These are phyloP conservation scores for Phylloscopus trochilus DNA, from an alignment of 2,113 vertebrate species.

Conservation along the genomic window DNA sequence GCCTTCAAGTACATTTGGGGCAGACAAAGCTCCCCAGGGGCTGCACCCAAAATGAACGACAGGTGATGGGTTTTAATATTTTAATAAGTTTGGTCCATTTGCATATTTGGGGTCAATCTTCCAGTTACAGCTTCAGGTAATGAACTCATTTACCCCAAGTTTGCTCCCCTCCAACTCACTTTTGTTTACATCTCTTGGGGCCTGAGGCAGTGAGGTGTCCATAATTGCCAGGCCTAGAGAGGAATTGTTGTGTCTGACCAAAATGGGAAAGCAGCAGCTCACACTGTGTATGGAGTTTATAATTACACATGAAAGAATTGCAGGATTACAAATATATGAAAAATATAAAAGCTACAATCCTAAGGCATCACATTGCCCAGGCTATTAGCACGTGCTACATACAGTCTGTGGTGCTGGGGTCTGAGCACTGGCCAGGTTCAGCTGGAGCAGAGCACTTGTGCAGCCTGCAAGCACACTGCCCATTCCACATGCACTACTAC, in stretches of 20 bases:
- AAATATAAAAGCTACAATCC: neutral
- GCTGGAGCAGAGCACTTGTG: neutral
- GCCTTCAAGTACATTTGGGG: neutral
- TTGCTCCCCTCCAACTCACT: neutral
- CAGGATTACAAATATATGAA: neutral
- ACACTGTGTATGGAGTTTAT: neutral
- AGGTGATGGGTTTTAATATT: neutral
- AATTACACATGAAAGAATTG: neutral
- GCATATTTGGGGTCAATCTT: neutral
- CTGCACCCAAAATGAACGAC: accelerated
- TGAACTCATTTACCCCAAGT: neutral
- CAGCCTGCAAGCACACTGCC: neutral
- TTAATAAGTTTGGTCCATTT: neutral
- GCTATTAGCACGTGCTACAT: accelerated
- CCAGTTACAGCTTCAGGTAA: neutral
- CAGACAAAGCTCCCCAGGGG: neutral
- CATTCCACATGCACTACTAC: neutral
- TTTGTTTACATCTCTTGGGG: accelerated
- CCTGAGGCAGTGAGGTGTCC: neutral
- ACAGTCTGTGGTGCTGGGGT: neutral
- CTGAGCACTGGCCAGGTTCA: neutral
- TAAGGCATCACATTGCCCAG: neutral
- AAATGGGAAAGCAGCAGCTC: neutral
- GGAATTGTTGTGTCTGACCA: neutral
- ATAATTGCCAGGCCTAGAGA: neutral